These are phyloP conservation scores for Pongo pygmaeus DNA, from an alignment of 2,113 vertebrate species.

Conservation along the genomic window DNA sequence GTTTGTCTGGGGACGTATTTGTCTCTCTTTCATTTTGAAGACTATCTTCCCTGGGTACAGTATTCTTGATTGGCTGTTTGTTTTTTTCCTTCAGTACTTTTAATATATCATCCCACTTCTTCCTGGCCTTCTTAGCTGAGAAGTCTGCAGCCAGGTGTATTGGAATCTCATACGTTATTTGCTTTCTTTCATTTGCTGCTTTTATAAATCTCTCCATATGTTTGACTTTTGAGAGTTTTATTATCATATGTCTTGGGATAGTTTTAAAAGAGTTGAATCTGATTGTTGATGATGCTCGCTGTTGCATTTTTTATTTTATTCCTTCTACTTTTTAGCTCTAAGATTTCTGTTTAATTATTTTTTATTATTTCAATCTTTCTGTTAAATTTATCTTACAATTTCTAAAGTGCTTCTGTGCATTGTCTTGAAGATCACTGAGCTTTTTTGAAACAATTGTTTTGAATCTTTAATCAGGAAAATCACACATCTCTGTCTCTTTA, in stretches of 20 bases:
- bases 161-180: neutral
- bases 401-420: neutral
- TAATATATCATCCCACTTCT: neutral
- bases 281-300: neutral
- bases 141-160: neutral
- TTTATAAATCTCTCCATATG: neutral
- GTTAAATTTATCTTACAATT: neutral
- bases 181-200: neutral
- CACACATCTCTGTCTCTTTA: neutral
- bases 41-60: neutral
- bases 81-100: neutral
- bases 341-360: neutral
- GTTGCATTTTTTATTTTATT: neutral
- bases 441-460: neutral
- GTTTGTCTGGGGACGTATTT: neutral
- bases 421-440: neutral
- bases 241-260: neutral
- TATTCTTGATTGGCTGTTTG: neutral
- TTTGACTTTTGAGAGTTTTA: neutral
- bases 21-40: neutral
- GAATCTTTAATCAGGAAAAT: neutral
- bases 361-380: neutral
- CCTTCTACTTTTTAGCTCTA: neutral
- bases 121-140: neutral
- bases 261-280: neutral